These are phyloP conservation scores for Philopotamus ludificatus DNA, from an alignment of 1,140 invertebrate species.

Conservation along the genomic window DNA sequence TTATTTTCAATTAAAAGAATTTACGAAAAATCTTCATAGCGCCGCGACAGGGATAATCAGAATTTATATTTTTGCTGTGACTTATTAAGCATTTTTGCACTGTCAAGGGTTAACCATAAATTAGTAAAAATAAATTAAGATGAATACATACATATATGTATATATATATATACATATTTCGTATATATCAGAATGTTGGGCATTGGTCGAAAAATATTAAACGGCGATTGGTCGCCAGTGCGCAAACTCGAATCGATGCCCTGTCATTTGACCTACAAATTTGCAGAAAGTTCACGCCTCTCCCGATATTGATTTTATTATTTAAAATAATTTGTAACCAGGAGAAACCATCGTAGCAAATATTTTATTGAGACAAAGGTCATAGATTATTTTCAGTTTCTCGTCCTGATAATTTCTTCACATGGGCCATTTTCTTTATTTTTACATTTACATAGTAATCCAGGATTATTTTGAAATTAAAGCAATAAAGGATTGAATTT, in stretches of 20 bases:
- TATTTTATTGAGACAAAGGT: too few species aligned
- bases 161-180: neutral
- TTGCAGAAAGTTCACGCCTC: too few species aligned
- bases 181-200: neutral
- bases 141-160: slow-evolving; percentile 10
- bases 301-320: too few species aligned
- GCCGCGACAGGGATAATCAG: slow-evolving; percentile 27
- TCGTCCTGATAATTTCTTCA: too few species aligned
- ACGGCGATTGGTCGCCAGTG: slow-evolving; percentile 6
- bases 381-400: too few species aligned
- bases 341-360: too few species aligned
- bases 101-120: slow-evolving; percentile 28
- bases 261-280: slow-evolving; percentile 21
- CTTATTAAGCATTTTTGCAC: slow-evolving; percentile 21
- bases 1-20: slow-evolving; percentile 43
- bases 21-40: slow-evolving; percentile 37
- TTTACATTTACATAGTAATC: too few species aligned
- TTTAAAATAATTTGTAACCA: too few species aligned
- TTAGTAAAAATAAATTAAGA: slow-evolving; percentile 23
- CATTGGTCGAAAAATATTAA: slow-evolving; percentile 19
- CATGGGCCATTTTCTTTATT: too few species aligned
- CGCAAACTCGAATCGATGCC: slow-evolving; percentile 30
- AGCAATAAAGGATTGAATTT: too few species aligned
- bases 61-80: slow-evolving; percentile 27
- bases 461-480: too few species aligned